Evolutionary conservation across 2,888 invertebrate species (phyloP).

Genomic region (Balanococcus diminutus): DNA sequence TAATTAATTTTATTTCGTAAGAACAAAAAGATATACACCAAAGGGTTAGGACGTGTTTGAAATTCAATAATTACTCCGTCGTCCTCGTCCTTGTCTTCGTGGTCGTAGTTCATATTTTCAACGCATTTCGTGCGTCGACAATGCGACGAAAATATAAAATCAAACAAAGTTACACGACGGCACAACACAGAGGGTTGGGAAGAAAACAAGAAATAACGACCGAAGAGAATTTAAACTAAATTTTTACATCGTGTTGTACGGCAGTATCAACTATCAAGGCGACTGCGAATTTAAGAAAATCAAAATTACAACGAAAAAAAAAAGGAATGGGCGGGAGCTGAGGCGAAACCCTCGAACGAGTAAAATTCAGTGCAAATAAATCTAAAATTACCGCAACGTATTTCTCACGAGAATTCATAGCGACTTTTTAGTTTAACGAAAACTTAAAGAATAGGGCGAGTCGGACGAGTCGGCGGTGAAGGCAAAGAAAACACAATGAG

Average conservation of each 20-base stretch:
- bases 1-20: slow-evolving; percentile 24
- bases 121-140: not conserved
- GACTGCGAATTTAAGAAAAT: slow-evolving; percentile 4
- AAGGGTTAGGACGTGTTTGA: slow-evolving; percentile 27
- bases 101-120: not conserved
- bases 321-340: not conserved
- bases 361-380: slow-evolving; percentile 32
- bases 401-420: slow-evolving; percentile 36
- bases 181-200: too few relatives aligned
- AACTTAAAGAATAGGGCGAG: not conserved
- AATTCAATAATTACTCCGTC: slow-evolving; percentile 19
- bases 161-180: not conserved
- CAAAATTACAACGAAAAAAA: slow-evolving; percentile 8
- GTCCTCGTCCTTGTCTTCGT: not conserved
- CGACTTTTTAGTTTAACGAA: slow-evolving; percentile 31
- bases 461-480: not conserved
- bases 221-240: not conserved
- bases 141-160: not conserved
- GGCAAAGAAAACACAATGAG: not conserved
- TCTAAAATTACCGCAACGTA: slow-evolving; percentile 38
- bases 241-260: not conserved
- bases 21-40: not conserved
- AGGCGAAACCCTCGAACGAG: not conserved
- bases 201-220: not conserved
- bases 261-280: not conserved